Percentiles rank a stretch among this genome's conserved stretches.
These are phyloP conservation scores for Chelonus insularis DNA, from an alignment of 1,140 invertebrate genomes.

Conservation along the genomic window DNA sequence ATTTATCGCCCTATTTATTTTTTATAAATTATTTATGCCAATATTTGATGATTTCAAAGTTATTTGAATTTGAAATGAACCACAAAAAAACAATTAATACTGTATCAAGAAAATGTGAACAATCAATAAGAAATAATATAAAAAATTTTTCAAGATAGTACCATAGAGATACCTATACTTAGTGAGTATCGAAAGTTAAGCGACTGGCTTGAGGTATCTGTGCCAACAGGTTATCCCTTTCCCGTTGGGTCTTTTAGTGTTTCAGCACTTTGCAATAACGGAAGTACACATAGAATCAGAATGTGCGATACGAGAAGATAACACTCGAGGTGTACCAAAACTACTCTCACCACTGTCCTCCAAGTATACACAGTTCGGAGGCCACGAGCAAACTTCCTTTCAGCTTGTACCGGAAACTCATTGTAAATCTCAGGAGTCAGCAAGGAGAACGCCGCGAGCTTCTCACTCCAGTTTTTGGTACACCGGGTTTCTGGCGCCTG, in stretches of 20 bases:
- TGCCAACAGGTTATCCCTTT: constrained; percentile 8
- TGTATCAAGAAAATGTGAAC: no score
- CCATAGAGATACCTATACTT: no score
- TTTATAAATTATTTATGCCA: no score
- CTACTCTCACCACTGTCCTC: constrained; percentile 34
- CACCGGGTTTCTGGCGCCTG: constrained; percentile 20
- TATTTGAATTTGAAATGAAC: no score
- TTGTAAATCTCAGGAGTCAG: constrained; percentile 57
- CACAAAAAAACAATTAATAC: no score
- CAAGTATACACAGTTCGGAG: constrained; percentile 34
- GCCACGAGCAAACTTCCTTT: constrained; percentile 55
- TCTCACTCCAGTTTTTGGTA: not conserved
- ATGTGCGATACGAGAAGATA: constrained; percentile 45
- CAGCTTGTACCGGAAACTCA: constrained; percentile 54
- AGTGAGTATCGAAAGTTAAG: no score
- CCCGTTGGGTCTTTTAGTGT: constrained; percentile 11
- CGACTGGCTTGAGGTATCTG: not conserved
- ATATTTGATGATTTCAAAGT: no score
- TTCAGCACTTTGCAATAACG: constrained; percentile 34
- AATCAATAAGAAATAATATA: no score
- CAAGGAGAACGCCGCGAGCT: constrained; percentile 36
- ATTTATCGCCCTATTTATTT: no score
- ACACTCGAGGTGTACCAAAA: constrained; percentile 30
- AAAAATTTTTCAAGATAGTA: no score
- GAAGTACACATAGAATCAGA: constrained; percentile 42